Evolutionary conservation across 23 tunicate genomes (phyloP).

Genomic region (Oikopleura dioica): DNA sequence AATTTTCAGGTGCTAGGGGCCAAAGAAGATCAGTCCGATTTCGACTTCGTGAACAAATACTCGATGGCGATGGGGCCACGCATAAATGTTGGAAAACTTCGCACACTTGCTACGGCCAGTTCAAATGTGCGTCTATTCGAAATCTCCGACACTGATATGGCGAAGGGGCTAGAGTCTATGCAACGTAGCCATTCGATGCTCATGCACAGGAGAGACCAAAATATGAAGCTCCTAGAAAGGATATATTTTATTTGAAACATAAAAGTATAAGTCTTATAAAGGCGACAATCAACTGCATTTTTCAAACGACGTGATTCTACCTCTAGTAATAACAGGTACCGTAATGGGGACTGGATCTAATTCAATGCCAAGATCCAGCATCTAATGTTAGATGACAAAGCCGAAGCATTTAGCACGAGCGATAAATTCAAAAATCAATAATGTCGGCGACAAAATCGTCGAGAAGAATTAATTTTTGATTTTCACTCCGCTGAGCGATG

Average conservation of each 20-base stretch:
- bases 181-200: neutral
- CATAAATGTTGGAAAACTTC: neutral
- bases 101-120: neutral
- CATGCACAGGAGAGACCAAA: too few relatives aligned
- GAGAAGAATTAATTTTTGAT: neutral
- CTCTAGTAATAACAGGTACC: neutral
- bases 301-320: neutral
- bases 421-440: too few relatives aligned
- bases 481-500: neutral
- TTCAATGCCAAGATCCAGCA: too few relatives aligned
- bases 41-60: neutral
- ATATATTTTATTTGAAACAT: too few relatives aligned
- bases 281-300: neutral
- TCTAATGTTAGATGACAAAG: neutral
- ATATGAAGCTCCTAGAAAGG: too few relatives aligned
- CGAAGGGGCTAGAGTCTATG: neutral
- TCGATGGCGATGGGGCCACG: conserved; percentile 10
- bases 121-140: neutral
- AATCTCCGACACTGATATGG: neutral
- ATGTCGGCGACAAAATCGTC: neutral
- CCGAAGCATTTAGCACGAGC: neutral
- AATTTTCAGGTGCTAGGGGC: too few relatives aligned
- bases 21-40: neutral
- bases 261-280: too few relatives aligned
- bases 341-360: neutral